Evolutionary conservation across 2,888 invertebrate genomes (phyloP).

Genomic region (Amphipyra berbera): DNA sequence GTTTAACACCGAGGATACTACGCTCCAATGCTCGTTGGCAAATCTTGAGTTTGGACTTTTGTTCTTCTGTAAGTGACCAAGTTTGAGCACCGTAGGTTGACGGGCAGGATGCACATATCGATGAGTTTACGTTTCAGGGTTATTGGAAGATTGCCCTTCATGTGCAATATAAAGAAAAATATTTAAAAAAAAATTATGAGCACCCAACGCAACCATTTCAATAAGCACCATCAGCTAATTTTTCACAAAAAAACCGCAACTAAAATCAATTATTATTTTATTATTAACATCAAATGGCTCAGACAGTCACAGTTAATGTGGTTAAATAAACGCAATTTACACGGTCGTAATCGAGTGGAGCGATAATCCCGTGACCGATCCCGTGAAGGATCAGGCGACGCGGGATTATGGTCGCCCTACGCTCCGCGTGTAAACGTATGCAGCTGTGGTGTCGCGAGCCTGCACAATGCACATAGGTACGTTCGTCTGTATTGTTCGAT

Average conservation of each 20-base stretch:
- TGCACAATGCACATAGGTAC: too few species aligned
- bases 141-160: too few species aligned
- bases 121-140: too few species aligned
- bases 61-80: too few species aligned
- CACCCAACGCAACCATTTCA: background rate
- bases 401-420: constrained; percentile 57
- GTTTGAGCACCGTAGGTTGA: too few species aligned
- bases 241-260: background rate
- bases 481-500: constrained; percentile 6
- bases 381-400: constrained; percentile 28
- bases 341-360: constrained; percentile 48
- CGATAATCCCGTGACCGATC: constrained; percentile 60
- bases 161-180: background rate
- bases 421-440: constrained; percentile 49
- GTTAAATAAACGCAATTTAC: constrained; percentile 55
- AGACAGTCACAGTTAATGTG: constrained; percentile 10
- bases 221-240: background rate
- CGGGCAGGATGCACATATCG: too few species aligned
- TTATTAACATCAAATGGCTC: constrained; percentile 9
- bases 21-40: too few species aligned
- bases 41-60: too few species aligned
- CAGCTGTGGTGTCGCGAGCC: constrained; percentile 47
- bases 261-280: constrained; percentile 10
- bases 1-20: too few species aligned
- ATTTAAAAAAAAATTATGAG: background rate